A percentile compares a stretch with the other conserved stretches of the same genome.
Evolutionary conservation across 2,888 invertebrate genomes (phyloP).

Genomic region (Limulus polyphemus): DNA sequence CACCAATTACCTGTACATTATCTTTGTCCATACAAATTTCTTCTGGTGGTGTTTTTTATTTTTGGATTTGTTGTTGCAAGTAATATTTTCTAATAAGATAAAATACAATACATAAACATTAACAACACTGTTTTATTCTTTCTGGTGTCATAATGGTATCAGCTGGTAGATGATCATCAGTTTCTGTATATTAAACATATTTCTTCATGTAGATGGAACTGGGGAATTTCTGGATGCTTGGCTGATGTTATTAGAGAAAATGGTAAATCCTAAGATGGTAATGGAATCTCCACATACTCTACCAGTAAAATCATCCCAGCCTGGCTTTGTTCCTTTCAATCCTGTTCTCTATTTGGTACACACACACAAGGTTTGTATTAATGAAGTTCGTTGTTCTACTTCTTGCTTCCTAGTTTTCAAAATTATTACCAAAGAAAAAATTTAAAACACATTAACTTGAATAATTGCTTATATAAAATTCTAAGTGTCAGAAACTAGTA

Average conservation of each 20-base stretch:
- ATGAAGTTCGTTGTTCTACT: not conserved
- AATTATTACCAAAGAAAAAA: not conserved
- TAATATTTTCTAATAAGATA: not conserved
- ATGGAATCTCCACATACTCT: conserved; percentile 64
- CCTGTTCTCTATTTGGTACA: conserved; percentile 58
- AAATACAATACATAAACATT: not conserved
- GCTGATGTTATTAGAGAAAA: conserved; percentile 65
- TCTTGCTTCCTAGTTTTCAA: no score
- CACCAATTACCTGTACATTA: no score
- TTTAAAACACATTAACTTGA: not conserved
- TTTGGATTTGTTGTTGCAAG: no score
- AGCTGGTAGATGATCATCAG: no score
- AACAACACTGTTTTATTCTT: not conserved
- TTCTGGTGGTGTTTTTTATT: no score
- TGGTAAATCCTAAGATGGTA: conserved; percentile 68
- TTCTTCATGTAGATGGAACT: conserved; percentile 46
- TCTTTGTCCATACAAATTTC: no score
- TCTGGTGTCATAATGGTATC: not conserved
- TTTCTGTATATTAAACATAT: conserved; percentile 9
- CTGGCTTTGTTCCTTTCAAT: conserved; percentile 41
- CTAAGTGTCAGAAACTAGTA: no score
- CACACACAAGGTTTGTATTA: conserved; percentile 50
- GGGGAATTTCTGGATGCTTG: conserved; percentile 72
- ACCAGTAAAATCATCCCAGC: conserved; percentile 37
- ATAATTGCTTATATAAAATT: no score